Evolutionary conservation across 2,888 invertebrate species (phyloP), one percentile per base, ranked within the genome.

Genomic region (Limnephilus lunatus): DNA sequence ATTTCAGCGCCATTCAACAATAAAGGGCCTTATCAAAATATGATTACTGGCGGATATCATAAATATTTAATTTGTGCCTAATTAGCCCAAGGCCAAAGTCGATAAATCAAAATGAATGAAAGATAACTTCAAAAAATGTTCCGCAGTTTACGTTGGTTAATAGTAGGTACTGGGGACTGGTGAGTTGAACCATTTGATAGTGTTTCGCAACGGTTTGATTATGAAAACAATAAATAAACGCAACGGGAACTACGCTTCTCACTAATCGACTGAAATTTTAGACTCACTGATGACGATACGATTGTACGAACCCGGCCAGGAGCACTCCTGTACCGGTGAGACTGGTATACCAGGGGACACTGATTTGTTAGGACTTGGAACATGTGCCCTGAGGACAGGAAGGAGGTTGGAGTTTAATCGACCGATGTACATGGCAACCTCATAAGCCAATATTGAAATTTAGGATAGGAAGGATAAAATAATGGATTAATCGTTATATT

Each of bases 201-300:
- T 2, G 83, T 83, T 83, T 83, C 83, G 83, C 83, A 83, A 83
- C n/a, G 83, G n/a, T 25, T 83, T 83, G 35, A 83, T 83, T 83
- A 83, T 19, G 25, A 83, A 83, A 83, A 83, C 19, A 83, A 83
- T 83, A 83, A 83, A 83, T 12, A 83, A 83, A 83, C 83, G 32
- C 35, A 83, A 68, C 68, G 25, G 68, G n/a, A 25, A 1, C 9
- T 25, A 25, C 68, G 68, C 68, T 68, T 68, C 68, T 68, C 68
- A 7, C 68, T 9, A 68, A 25, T 68, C 25, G 68, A 68, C 68
- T 9, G 68, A 25, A 68, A n/a, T n/a, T 35, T 35, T 68, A 9
- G 68, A 25, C 68, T 53, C 68, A 25, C 68, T 25, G n/a, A 68
- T n/a, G 25, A 19, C 19, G 3, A 35, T 35, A 35, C 3, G 35